Conservation (phyloP, 2,888 invertebrate genomes). For the Cheilosia vulpina region DNA sequence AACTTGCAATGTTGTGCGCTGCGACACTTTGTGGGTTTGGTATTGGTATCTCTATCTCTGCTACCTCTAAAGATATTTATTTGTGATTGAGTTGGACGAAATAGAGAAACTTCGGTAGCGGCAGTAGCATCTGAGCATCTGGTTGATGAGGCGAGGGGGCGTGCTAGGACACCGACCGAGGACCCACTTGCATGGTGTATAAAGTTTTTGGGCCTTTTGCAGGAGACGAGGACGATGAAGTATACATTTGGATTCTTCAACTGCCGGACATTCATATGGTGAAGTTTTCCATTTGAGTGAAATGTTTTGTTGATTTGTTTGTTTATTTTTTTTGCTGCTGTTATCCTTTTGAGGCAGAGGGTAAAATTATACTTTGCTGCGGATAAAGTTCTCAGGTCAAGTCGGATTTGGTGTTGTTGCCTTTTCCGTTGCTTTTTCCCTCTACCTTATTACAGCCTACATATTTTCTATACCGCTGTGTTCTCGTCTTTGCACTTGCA, state of each 20-base stretch:
- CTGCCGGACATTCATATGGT: constrained; percentile 70
- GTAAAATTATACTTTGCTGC: constrained; percentile 47
- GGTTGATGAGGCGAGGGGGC: constrained; percentile 4
- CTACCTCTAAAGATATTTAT: constrained; percentile 65
- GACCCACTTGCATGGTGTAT: constrained; percentile 56
- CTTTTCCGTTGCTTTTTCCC: not conserved
- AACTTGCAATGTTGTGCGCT: constrained; percentile 62
- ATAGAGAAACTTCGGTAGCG: constrained; percentile 41
- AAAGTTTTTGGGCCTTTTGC: constrained; percentile 69
- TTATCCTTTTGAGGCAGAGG: constrained; percentile 27
- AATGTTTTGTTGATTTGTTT: constrained; percentile 63
- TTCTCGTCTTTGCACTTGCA: not conserved
- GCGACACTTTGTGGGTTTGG: constrained; percentile 53
- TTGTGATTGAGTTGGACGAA: constrained; percentile 67
- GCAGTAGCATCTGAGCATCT: constrained; percentile 70
- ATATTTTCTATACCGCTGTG: too few species aligned
- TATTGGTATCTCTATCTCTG: not conserved
- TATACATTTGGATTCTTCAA: constrained; percentile 48
- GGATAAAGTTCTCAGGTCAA: constrained; percentile 60
- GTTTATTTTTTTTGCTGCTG: constrained; percentile 12
- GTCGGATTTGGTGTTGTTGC: not conserved
- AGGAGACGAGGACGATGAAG: constrained; percentile 37
- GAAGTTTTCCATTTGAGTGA: constrained; percentile 74
- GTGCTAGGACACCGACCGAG: constrained; percentile 1
- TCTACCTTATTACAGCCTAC: not conserved